phyloP scores from a whole-genome alignment of 1,140 invertebrate species.

The Ridgeia piscesae region DNA sequence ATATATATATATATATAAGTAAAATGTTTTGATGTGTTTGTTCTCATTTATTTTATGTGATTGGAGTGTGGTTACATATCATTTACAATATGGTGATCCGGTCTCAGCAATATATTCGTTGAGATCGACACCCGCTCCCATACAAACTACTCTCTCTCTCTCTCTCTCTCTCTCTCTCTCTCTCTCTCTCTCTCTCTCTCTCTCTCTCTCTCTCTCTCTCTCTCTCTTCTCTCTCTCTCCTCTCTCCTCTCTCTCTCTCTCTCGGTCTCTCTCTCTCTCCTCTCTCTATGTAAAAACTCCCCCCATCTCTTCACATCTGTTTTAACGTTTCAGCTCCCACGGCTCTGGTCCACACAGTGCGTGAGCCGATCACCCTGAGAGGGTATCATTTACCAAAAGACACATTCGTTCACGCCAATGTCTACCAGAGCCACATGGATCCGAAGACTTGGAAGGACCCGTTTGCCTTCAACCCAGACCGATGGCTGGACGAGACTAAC shows the following conservation, averaged over 20 bases:
- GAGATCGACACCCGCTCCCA: too few relatives aligned
- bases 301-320: neutral
- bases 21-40: too few relatives aligned
- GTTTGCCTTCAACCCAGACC: slow-evolving; percentile 24
- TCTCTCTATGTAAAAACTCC: too few relatives aligned
- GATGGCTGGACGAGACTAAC: slow-evolving; percentile 27
- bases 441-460: slow-evolving; percentile 32
- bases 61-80: neutral
- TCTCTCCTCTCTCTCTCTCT: too few relatives aligned
- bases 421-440: slow-evolving; percentile 25
- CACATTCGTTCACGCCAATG: slow-evolving; percentile 63
- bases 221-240: too few relatives aligned
- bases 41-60: too few relatives aligned
- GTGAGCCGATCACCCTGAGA: slow-evolving; percentile 20
- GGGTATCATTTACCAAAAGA: slow-evolving; percentile 69
- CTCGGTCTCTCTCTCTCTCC: too few relatives aligned
- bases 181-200: too few relatives aligned
- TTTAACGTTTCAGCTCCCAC: neutral
- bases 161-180: too few relatives aligned
- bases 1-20: too few relatives aligned
- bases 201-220: too few relatives aligned
- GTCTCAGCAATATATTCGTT: neutral
- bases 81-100: neutral
- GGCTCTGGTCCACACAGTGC: neutral
- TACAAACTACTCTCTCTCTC: too few relatives aligned